Evolutionary conservation across 2,113 vertebrate genomes (phyloP).

Genomic region (Oreochromis spilurus): DNA sequence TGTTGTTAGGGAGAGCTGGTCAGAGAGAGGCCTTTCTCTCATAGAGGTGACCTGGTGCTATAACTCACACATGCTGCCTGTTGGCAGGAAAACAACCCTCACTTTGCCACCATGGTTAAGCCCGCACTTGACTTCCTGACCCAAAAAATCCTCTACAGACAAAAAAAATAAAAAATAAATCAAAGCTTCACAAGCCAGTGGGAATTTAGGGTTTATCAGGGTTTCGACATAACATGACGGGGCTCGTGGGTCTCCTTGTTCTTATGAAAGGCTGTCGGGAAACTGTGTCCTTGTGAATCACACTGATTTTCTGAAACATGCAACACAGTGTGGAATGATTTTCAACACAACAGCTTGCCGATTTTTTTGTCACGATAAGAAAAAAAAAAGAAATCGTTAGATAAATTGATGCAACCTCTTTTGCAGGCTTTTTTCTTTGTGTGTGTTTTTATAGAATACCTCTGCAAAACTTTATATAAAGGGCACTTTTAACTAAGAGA

Average conservation of each 20-base stretch:
- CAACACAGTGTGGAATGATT: not conserved
- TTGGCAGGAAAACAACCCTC: slow-evolving; percentile 32
- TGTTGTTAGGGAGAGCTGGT: not conserved
- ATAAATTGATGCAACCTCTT: not conserved
- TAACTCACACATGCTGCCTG: slow-evolving; percentile 42
- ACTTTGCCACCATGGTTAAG: slow-evolving; percentile 14
- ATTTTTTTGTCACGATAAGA: not conserved
- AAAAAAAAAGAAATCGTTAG: not conserved
- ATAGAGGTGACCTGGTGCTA: slow-evolving; percentile 35
- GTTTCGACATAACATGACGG: slow-evolving; percentile 20
- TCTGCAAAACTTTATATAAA: not conserved
- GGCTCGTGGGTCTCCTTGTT: slow-evolving; percentile 3
- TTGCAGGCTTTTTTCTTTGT: not conserved
- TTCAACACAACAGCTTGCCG: not conserved
- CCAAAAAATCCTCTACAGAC: slow-evolving; percentile 31
- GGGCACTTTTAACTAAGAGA: slow-evolving; percentile 6
- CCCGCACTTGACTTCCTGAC: slow-evolving; percentile 48
- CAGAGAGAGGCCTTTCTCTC: slow-evolving; percentile 22
- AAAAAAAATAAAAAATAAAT: slow-evolving; percentile 30
- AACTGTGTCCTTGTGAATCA: slow-evolving; percentile 33
- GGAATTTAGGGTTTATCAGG: not conserved
- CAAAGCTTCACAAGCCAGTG: slow-evolving; percentile 30
- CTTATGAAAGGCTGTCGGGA: slow-evolving; percentile 22
- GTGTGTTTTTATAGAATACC: not conserved
- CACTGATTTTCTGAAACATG: not conserved